phyloP scores from a whole-genome alignment of 2,113 vertebrate genomes.

The Periophthalmus modestus region DNA sequence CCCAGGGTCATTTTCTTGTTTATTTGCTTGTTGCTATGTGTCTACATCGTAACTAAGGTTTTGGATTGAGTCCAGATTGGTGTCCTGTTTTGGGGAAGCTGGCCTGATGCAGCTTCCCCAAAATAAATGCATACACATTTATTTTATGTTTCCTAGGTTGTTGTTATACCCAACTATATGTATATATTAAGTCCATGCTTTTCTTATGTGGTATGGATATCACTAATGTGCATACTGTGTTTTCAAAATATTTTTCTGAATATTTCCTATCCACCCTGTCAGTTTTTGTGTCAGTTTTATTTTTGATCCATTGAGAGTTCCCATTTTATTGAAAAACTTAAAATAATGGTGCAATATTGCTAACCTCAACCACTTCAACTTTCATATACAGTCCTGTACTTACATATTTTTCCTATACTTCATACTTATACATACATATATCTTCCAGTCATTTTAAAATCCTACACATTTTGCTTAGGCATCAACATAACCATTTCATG shows the following conservation, averaged over 20 bases:
- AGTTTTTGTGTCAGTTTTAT: neutral
- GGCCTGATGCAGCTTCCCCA: too few species aligned
- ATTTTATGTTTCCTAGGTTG: conserved; percentile 8
- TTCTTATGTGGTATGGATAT: neutral
- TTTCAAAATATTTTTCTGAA: neutral
- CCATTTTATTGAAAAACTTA: too few species aligned
- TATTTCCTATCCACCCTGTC: neutral
- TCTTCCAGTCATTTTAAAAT: neutral
- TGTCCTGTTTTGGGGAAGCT: conserved; percentile 21
- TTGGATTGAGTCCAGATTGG: conserved; percentile 8
- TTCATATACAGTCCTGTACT: neutral
- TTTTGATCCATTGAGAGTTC: too few species aligned
- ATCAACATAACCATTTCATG: conserved; percentile 21
- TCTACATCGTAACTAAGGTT: conserved; percentile 12
- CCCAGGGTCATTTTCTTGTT: neutral
- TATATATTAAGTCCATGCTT: neutral
- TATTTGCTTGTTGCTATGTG: conserved; percentile 7
- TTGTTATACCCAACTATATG: neutral
- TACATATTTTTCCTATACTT: neutral
- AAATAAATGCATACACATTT: conserved; percentile 24
- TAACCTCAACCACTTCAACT: neutral
- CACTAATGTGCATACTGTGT: neutral
- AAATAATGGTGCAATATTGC: too few species aligned
- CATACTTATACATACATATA: too few species aligned
- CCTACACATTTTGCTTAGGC: neutral